Conservation (phyloP, 2,888 invertebrate species). For the Congeria kusceri region DNA sequence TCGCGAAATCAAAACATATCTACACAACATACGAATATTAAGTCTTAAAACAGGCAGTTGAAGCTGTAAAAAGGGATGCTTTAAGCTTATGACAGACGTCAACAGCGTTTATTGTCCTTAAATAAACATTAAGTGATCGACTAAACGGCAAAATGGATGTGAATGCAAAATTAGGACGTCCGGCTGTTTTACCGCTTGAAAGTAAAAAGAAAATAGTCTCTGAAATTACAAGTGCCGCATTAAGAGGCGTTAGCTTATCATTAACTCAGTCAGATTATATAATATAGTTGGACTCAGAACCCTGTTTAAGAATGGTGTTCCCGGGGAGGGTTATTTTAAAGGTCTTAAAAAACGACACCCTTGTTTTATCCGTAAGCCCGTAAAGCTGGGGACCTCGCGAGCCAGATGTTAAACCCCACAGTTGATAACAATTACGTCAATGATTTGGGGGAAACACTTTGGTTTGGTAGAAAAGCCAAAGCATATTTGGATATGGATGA, state of each 20-base stretch:
- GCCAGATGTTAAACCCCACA: background rate
- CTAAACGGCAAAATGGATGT: background rate
- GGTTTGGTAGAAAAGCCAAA: background rate
- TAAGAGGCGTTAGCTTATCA: background rate
- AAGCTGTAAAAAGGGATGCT: too few relatives aligned
- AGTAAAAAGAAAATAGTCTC: background rate
- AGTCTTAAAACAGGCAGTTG: too few relatives aligned
- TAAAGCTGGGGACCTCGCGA: background rate
- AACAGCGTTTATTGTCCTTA: background rate
- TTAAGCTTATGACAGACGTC: background rate
- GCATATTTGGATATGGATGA: conserved; percentile 43
- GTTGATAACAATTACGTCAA: background rate
- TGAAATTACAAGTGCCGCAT: background rate
- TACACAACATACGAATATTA: too few relatives aligned
- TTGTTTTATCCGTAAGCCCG: background rate
- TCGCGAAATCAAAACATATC: too few relatives aligned
- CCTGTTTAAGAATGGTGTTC: too few relatives aligned
- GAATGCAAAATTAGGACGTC: background rate
- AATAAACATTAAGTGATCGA: background rate
- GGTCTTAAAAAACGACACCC: background rate
- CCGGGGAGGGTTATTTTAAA: background rate
- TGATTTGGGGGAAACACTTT: background rate
- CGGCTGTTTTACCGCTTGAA: background rate
- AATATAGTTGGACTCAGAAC: background rate
- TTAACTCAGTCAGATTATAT: background rate